Conservation (phyloP, 2,113 vertebrate genomes). For the Donacobius atricapilla region DNA sequence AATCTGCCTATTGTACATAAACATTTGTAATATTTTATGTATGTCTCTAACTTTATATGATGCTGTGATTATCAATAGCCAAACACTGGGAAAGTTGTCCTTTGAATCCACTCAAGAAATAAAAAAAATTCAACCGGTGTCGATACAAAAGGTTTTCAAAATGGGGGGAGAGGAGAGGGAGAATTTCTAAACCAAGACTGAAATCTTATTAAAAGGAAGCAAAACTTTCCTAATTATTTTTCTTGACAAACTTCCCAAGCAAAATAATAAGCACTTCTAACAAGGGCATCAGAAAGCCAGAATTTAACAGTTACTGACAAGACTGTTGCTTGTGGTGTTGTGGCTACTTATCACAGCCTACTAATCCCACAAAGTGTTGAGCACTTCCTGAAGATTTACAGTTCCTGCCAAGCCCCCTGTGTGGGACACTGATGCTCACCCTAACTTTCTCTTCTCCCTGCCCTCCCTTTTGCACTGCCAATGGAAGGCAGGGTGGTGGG, state of each 20-base stretch:
- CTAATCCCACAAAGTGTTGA: background rate
- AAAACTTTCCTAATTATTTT: background rate
- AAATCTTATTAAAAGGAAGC: background rate
- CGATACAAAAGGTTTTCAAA: background rate
- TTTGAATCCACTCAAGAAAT: background rate
- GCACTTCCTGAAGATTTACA: background rate
- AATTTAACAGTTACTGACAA: background rate
- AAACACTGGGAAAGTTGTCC: background rate
- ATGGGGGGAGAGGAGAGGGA: no score
- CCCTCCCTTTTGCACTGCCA: background rate
- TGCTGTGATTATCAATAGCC: background rate
- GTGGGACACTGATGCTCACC: background rate
- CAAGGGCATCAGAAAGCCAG: background rate
- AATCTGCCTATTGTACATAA: background rate
- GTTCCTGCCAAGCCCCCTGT: background rate
- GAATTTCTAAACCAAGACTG: background rate
- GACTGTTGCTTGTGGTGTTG: background rate
- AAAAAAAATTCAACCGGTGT: background rate
- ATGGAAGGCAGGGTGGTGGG: background rate
- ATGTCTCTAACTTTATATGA: background rate
- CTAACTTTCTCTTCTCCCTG: background rate
- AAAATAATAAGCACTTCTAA: background rate
- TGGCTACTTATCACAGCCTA: background rate
- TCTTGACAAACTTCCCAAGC: background rate
- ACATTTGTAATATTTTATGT: background rate